Conservation (phyloP, 2,888 invertebrate genomes). For the Eristalis pertinax region DNA sequence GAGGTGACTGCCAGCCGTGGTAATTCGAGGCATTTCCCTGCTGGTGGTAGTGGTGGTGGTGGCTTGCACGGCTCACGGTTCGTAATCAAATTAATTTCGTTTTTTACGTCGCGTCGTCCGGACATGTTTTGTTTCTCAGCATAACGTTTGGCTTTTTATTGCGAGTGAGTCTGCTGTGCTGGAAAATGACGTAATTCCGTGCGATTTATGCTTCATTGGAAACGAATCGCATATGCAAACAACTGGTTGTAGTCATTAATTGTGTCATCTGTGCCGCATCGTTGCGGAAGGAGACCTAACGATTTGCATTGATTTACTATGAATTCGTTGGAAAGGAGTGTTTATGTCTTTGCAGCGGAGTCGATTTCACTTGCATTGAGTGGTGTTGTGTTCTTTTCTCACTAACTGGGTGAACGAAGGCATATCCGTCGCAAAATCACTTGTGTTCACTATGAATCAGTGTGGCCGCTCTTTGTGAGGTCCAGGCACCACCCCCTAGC, state of each 20-base stretch:
- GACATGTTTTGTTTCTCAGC: neutral
- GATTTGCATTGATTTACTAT: neutral
- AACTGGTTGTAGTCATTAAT: neutral
- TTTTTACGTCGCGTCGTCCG: neutral
- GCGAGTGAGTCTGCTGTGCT: neutral
- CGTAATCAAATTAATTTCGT: neutral
- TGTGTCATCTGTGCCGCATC: neutral
- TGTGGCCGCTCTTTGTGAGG: too few species aligned
- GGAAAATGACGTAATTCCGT: neutral
- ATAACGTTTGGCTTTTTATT: neutral
- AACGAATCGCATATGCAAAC: neutral
- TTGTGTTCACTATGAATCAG: too few species aligned
- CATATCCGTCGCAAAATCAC: too few species aligned
- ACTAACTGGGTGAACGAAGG: too few species aligned
- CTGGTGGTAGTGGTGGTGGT: neutral
- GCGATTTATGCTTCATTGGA: neutral
- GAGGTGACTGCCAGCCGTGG: conserved; percentile 2
- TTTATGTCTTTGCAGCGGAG: neutral
- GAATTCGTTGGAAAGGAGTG: neutral
- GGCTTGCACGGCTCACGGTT: neutral
- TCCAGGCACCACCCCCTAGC: too few species aligned
- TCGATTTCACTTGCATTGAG: too few species aligned
- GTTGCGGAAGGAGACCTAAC: neutral
- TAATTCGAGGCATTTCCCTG: neutral
- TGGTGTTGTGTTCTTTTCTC: too few species aligned